A percentile compares a stretch with the other conserved stretches of the same genome.
Evolutionary conservation across 2,113 vertebrate genomes (phyloP).

Genomic region (Elephas maximus): DNA sequence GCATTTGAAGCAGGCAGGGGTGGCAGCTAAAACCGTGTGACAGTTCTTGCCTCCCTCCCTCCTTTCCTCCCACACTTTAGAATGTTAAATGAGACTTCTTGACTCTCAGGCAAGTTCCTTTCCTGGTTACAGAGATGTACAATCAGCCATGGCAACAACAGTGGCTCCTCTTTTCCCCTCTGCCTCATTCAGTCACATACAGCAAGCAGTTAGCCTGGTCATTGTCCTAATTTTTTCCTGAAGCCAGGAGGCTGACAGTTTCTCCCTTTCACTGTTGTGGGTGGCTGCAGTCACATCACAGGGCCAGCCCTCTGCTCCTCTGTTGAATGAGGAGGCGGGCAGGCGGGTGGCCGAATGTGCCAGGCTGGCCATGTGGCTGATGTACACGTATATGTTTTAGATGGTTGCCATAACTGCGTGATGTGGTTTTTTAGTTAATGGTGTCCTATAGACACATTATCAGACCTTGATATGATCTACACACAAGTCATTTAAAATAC

Average conservation of each 20-base stretch:
- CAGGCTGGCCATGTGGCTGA: not conserved
- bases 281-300: not conserved
- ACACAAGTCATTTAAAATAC: not conserved
- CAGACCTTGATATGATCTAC: not conserved
- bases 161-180: not conserved
- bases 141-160: not conserved
- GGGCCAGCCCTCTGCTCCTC: not conserved
- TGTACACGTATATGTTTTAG: not conserved
- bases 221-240: slow-evolving; percentile 49
- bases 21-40: slow-evolving; percentile 71
- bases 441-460: not conserved
- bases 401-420: not conserved
- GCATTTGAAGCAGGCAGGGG: slow-evolving; percentile 57
- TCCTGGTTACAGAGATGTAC: not conserved
- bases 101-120: slow-evolving; percentile 57
- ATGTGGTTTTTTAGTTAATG: not conserved
- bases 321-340: not conserved
- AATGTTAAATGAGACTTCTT: not conserved
- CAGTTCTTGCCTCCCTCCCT: slow-evolving; percentile 63
- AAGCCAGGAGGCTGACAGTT: accelerated
- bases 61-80: slow-evolving; percentile 34
- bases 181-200: not conserved
- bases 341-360: not conserved
- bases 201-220: not conserved
- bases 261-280: not conserved